These are phyloP conservation scores for Heliconius melpomene DNA, from an alignment of 1,140 invertebrate genomes.

Conservation along the genomic window DNA sequence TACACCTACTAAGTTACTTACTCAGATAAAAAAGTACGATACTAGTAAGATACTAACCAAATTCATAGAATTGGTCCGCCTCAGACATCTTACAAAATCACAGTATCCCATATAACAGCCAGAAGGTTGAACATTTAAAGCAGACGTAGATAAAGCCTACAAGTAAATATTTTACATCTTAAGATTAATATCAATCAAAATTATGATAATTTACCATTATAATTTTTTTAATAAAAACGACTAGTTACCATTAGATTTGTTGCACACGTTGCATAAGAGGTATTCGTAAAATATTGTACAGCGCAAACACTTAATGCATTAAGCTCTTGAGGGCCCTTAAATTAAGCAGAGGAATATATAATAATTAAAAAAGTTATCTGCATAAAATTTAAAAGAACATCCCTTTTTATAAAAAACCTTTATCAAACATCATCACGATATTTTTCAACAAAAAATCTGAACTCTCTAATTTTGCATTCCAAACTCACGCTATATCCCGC, in stretches of 20 bases:
- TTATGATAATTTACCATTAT: background rate
- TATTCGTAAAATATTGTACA: conserved; percentile 75
- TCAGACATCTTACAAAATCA: conserved; percentile 81
- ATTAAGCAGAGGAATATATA: conserved; percentile 28
- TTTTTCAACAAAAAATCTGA: too few relatives aligned
- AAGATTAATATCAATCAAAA: too few relatives aligned
- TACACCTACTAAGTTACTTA: background rate
- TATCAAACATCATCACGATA: too few relatives aligned
- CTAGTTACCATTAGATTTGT: conserved; percentile 67
- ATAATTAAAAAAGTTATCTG: conserved; percentile 10
- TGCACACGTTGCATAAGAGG: conserved; percentile 75
- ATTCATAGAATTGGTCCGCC: conserved; percentile 80
- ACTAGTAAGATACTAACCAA: conserved; percentile 62
- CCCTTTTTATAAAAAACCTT: too few relatives aligned
- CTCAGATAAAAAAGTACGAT: background rate
- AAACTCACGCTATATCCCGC: too few relatives aligned
- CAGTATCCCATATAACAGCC: conserved; percentile 81
- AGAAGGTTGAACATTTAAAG: conserved; percentile 71
- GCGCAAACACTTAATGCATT: conserved; percentile 75
- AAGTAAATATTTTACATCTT: conserved; percentile 27
- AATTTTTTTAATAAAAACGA: conserved; percentile 25
- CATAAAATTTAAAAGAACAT: too few relatives aligned
- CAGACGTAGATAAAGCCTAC: conserved; percentile 72
- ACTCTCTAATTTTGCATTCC: too few relatives aligned
- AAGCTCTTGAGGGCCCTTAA: conserved; percentile 76